Evolutionary conservation across 23 tunicate genomes (phyloP), one percentile per base, ranked within the genome.

Genomic region (Diplosoma virens): DNA sequence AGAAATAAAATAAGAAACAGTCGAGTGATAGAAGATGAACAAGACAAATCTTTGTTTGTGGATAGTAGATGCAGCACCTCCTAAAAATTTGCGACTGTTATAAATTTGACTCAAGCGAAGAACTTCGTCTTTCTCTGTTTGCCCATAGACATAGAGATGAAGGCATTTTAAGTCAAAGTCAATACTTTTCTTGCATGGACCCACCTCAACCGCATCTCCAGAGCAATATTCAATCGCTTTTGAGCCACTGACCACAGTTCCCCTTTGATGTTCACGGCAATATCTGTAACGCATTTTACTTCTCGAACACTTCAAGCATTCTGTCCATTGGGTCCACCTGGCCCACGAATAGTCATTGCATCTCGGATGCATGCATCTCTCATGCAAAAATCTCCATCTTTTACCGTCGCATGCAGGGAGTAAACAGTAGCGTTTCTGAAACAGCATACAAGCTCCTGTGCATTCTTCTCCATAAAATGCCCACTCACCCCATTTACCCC

Each of bases 401-500:
- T 47, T 2, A 2, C 78, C 78, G 14, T 23, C 11, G 25, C 78
- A 72, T 4, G 78, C 61, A 47, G 61, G 47, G 28, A 47, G 11
- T 35, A 72, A 72, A 23, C 78, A 72, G 2, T 27, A 2, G 7
- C 78, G 60, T 4, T 3, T 47, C 25, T 72, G 61, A 50, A 72
- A 48, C 35, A 47, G 28, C 17, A 72, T 4, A 25, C 61, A 47
- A 24, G 30, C 7, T 7, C 61, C 61, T 27, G 78, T 48, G 37
- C 78, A 72, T 27, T 48, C 33, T 17, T 27, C 20, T 9, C 9
- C 6, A 29, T 29, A 11, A 16, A 11, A 2, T 17, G 61, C 27
- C 78, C 78, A 72, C 33, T 48, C 9, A 7, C 37, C 60, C 78
- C 78, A 72, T 47, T 28, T 47, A 3, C 78, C 78, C 7, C 2